phyloP scores from a whole-genome alignment of 2,888 invertebrate species.

The Trilocha varians region DNA sequence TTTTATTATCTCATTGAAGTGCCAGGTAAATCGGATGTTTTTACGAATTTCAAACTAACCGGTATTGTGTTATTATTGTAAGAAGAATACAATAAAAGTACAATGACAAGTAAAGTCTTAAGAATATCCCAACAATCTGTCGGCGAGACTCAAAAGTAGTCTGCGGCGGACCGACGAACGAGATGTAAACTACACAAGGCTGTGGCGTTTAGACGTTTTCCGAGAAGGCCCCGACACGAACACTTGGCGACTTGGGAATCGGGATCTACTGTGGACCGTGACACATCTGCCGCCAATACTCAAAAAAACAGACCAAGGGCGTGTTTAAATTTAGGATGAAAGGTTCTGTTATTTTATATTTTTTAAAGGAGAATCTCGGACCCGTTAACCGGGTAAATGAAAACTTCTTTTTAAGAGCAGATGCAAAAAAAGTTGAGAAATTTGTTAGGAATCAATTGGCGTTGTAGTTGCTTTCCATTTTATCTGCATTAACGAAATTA shows the following conservation, averaged over 20 bases:
- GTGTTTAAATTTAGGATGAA: background rate
- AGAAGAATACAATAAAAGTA: slow-evolving; percentile 21
- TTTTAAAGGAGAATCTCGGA: too few species aligned
- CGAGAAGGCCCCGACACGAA: slow-evolving; percentile 53
- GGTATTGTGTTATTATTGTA: slow-evolving; percentile 29
- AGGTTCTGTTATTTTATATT: background rate
- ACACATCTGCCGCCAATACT: slow-evolving; percentile 57
- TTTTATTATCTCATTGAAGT: background rate
- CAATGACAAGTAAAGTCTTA: slow-evolving; percentile 37
- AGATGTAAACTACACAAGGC: slow-evolving; percentile 35
- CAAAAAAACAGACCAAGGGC: background rate
- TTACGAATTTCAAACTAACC: slow-evolving; percentile 20
- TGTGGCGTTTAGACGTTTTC: slow-evolving; percentile 50
- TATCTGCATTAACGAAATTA: too few species aligned
- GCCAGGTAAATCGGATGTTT: background rate
- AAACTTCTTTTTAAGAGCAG: too few species aligned
- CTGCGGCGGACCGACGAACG: slow-evolving; percentile 28
- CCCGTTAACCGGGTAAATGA: too few species aligned
- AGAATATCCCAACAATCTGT: slow-evolving; percentile 44
- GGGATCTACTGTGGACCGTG: slow-evolving; percentile 31
- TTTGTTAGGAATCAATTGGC: too few species aligned
- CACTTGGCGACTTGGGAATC: slow-evolving; percentile 37
- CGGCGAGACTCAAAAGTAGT: slow-evolving; percentile 59
- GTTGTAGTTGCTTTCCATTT: too few species aligned
- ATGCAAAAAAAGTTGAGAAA: too few species aligned